Conservation (phyloP, 2,888 invertebrate species). For the Thalpophila matura region DNA sequence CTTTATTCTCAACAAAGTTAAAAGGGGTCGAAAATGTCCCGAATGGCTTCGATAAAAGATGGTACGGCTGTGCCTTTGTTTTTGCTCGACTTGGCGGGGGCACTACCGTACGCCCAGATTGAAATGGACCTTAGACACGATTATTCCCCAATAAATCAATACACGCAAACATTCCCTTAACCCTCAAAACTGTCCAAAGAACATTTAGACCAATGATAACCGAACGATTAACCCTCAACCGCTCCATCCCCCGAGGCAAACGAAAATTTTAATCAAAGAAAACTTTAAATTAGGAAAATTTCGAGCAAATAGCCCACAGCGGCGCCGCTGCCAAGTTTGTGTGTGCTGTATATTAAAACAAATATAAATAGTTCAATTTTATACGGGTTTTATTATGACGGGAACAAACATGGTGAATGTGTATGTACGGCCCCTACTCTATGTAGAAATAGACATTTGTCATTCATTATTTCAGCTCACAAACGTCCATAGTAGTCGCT, state of each 20-base stretch:
- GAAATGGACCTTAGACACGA: no score
- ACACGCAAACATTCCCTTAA: not conserved
- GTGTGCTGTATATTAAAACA: slow-evolving; percentile 61
- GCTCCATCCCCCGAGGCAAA: slow-evolving; percentile 22
- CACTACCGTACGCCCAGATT: no score
- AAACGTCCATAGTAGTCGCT: no score
- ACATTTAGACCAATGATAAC: slow-evolving; percentile 27
- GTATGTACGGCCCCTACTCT: slow-evolving; percentile 13
- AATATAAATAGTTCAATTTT: slow-evolving; percentile 70
- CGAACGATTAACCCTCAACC: slow-evolving; percentile 28
- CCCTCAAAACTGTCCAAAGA: slow-evolving; percentile 7
- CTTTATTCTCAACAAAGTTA: no score
- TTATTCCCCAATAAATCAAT: slow-evolving; percentile 9
- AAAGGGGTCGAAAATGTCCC: no score
- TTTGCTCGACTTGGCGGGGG: no score
- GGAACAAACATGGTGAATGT: slow-evolving; percentile 45
- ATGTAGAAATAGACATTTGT: not conserved
- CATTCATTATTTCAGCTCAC: no score
- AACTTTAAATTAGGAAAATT: slow-evolving; percentile 66
- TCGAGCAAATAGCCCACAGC: slow-evolving; percentile 58
- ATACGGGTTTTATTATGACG: slow-evolving; percentile 51
- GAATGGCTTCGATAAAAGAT: no score
- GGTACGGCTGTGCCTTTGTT: no score
- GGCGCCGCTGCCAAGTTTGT: slow-evolving; percentile 46
- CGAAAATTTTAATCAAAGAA: slow-evolving; percentile 61